Percentiles rank a stretch among this genome's conserved stretches.
Evolutionary conservation across 2,113 vertebrate genomes (phyloP).

Genomic region (Suncus etruscus): DNA sequence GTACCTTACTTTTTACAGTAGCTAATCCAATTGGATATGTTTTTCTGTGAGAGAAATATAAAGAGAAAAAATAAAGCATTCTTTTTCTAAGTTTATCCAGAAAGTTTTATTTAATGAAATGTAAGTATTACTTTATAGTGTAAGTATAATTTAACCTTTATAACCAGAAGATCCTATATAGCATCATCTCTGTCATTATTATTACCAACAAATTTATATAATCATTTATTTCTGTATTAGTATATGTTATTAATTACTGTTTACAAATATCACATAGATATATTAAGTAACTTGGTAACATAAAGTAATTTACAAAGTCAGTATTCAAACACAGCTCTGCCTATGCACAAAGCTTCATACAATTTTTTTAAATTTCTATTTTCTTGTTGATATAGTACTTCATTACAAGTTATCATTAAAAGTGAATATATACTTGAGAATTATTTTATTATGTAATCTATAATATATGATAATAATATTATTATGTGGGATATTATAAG

Average conservation of each 20-base stretch:
- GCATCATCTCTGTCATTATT: slow-evolving; percentile 8
- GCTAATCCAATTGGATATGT: neutral
- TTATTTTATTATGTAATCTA: too few relatives aligned
- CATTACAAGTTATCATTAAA: neutral
- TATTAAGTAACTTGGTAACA: neutral
- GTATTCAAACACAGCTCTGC: neutral
- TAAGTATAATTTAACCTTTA: neutral
- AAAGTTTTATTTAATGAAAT: neutral
- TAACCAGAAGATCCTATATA: neutral
- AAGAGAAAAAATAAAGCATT: too few relatives aligned
- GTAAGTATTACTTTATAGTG: neutral
- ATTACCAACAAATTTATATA: neutral
- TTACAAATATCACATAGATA: slow-evolving; percentile 11
- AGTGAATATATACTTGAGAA: too few relatives aligned
- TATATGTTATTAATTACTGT: neutral
- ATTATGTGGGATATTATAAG: neutral
- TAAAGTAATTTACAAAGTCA: neutral
- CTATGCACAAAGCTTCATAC: too few relatives aligned
- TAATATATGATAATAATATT: too few relatives aligned
- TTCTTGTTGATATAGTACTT: neutral
- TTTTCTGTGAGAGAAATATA: neutral
- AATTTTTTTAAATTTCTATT: neutral
- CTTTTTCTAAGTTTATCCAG: too few relatives aligned
- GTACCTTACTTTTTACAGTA: too few relatives aligned
- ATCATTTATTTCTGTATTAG: neutral